These are phyloP conservation scores for Phthorimaea operculella DNA, from an alignment of 1,140 invertebrate genomes.

Conservation along the genomic window DNA sequence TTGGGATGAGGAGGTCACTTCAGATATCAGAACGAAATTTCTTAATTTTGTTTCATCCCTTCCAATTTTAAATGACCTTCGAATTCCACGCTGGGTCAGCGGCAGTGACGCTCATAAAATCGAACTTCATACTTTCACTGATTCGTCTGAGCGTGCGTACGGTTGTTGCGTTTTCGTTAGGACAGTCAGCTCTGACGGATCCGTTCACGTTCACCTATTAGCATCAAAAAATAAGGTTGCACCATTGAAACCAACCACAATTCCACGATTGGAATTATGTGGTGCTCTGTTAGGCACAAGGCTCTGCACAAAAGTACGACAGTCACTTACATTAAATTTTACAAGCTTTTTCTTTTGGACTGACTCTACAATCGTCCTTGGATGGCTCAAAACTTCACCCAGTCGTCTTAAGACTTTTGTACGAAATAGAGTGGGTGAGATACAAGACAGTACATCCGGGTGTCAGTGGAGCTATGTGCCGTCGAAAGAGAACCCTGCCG, in stretches of 20 bases:
- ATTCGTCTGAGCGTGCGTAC: conserved; percentile 27
- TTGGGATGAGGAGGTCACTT: conserved; percentile 32
- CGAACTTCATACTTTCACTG: conserved; percentile 31
- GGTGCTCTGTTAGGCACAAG: conserved; percentile 1
- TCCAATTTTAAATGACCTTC: background rate
- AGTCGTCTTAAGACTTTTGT: conserved; percentile 36
- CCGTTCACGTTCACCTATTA: conserved; percentile 22
- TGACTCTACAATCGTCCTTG: conserved; percentile 28
- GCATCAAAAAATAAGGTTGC: conserved; percentile 43
- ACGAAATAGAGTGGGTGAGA: conserved; percentile 36
- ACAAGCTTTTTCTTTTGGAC: conserved; percentile 17
- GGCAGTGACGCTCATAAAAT: background rate
- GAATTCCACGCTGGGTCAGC: background rate
- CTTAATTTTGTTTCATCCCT: background rate
- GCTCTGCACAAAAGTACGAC: background rate
- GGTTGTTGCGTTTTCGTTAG: conserved; percentile 28
- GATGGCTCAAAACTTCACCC: too few species aligned
- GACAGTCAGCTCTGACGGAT: conserved; percentile 8
- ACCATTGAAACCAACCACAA: conserved; percentile 28
- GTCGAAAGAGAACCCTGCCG: too few species aligned
- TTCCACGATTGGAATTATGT: conserved; percentile 4
- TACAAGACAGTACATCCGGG: conserved; percentile 29
- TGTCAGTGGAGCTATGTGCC: conserved; percentile 30
- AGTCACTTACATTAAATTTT: background rate
- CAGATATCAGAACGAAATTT: conserved; percentile 1